phyloP scores from a whole-genome alignment of 92 coral and sea anemone species.

The Pocillopora meandrina region DNA sequence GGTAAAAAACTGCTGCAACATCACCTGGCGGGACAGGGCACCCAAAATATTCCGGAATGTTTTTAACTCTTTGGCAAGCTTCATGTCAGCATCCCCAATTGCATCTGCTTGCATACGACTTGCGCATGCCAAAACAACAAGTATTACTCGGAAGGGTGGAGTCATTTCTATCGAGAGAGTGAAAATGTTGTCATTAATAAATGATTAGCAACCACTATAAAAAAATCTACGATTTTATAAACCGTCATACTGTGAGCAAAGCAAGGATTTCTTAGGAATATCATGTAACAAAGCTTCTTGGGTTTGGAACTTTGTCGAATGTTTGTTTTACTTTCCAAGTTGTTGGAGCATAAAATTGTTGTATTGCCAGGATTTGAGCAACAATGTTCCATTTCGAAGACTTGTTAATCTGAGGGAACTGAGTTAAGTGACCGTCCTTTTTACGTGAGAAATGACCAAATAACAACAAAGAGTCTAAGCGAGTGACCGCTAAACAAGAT shows the following conservation, averaged over 20 bases:
- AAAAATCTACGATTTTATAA: background rate
- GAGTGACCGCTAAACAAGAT: too few relatives aligned
- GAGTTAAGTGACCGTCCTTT: too few relatives aligned
- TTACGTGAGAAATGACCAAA: too few relatives aligned
- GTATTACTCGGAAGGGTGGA: background rate
- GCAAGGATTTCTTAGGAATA: too few relatives aligned
- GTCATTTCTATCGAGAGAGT: constrained; percentile 3
- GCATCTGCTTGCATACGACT: background rate
- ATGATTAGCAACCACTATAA: background rate
- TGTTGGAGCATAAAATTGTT: too few relatives aligned
- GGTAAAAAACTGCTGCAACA: constrained; percentile 73
- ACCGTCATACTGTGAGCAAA: background rate
- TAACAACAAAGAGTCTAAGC: too few relatives aligned
- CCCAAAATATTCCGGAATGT: constrained; percentile 48
- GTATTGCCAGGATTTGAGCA: too few relatives aligned
- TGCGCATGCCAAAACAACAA: background rate
- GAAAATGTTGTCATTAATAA: background rate
- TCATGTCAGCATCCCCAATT: constrained; percentile 11
- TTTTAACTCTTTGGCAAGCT: constrained; percentile 14
- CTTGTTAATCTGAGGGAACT: too few relatives aligned
- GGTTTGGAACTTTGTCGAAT: too few relatives aligned
- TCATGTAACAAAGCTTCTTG: too few relatives aligned
- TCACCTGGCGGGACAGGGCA: constrained; percentile 70
- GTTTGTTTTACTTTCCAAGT: too few relatives aligned
- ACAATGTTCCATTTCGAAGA: too few relatives aligned